Percentiles rank a stretch among this genome's conserved stretches.
phyloP scores from a whole-genome alignment of 1,140 invertebrate species.

The Drosophila eugracilis region DNA sequence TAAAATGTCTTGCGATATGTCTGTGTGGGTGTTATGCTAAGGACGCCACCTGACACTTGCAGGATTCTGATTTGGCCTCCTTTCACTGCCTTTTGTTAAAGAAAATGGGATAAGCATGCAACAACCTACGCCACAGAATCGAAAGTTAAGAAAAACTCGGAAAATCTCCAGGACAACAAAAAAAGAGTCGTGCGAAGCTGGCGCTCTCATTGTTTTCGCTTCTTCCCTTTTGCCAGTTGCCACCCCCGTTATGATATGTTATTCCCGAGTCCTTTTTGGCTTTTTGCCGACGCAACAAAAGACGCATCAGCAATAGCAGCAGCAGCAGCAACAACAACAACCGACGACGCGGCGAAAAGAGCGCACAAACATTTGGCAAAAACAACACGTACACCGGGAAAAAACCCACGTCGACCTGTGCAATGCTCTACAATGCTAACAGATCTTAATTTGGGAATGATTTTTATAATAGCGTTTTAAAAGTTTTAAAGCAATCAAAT shows the following conservation, averaged over 20 bases:
- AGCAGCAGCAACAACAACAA: slow-evolving; percentile 13
- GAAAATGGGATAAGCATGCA: not conserved
- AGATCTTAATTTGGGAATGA: no score
- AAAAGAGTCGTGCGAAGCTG: slow-evolving; percentile 12
- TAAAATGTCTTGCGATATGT: not conserved
- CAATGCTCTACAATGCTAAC: slow-evolving; percentile 19
- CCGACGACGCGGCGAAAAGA: slow-evolving; percentile 12
- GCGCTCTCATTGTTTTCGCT: not conserved
- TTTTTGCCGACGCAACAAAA: slow-evolving; percentile 37
- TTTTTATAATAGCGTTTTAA: no score
- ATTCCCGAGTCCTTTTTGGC: slow-evolving; percentile 10
- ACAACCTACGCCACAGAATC: slow-evolving; percentile 40
- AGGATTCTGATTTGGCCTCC: slow-evolving; percentile 57
- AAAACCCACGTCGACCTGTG: slow-evolving; percentile 3
- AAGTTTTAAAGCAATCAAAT: no score
- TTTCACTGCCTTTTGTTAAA: not conserved
- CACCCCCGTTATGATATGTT: slow-evolving; percentile 3
- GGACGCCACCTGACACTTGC: slow-evolving; percentile 65
- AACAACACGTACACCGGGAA: slow-evolving; percentile 50
- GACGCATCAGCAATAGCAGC: slow-evolving; percentile 23
- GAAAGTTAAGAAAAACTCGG: slow-evolving; percentile 33
- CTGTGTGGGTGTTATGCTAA: not conserved
- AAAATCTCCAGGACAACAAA: slow-evolving; percentile 26
- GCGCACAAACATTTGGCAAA: slow-evolving; percentile 57
- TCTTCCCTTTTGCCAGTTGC: slow-evolving; percentile 6